Evolutionary conservation across 2,797 vertebrate genomes (phyloP).

Genomic region (Poecilia picta): DNA sequence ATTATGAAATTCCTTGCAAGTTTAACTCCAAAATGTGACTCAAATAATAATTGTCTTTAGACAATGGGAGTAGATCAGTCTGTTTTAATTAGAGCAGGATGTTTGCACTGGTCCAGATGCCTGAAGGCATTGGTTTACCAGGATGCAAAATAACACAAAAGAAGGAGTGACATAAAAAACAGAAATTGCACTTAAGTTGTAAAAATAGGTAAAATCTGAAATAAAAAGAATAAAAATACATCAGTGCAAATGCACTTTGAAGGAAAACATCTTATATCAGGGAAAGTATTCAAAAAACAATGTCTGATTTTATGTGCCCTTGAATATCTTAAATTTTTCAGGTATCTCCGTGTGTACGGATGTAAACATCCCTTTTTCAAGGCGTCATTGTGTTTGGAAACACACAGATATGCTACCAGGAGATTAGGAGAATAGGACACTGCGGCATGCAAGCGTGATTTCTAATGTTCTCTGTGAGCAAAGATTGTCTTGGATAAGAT

Average conservation of each 20-base stretch:
- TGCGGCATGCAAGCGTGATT: conserved; percentile 1
- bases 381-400: neutral
- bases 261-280: neutral
- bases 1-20: neutral
- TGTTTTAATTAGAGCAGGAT: neutral
- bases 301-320: neutral
- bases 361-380: conserved; percentile 2
- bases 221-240: neutral
- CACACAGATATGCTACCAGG: neutral
- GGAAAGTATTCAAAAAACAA: neutral
- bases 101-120: neutral
- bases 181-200: neutral
- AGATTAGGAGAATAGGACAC: neutral
- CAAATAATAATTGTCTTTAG: conserved; percentile 8
- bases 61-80: neutral
- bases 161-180: neutral
- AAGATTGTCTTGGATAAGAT: neutral
- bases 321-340: neutral
- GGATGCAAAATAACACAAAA: conserved; percentile 13
- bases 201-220: neutral
- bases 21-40: neutral
- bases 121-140: conserved; percentile 9
- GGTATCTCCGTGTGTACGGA: neutral
- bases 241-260: neutral
- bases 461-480: conserved; percentile 5